Base-by-base conservation (phyloP, 2,797 vertebrate species). In the Dromococcyx pavoninus region DNA sequence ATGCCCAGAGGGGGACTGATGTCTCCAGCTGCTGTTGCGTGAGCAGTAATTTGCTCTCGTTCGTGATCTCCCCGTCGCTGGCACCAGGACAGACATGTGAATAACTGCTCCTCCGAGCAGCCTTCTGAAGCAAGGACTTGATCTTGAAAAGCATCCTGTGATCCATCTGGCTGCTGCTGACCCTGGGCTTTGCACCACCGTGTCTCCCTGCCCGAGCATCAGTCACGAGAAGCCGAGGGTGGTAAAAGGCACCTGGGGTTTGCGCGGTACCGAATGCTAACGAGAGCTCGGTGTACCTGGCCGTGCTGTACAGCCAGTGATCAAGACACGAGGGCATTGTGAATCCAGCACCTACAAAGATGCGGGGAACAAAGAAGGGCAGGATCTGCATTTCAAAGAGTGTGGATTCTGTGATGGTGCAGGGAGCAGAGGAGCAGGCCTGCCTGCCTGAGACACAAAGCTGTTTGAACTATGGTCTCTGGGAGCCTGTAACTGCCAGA, bases 291-390 rank as follows among this genome's bases (percentile, higher is more conserved):
- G 51, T 3, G 10, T 75, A 75, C 72, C 13, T 23, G 72, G 86
- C 5, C 15, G 73, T 1, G 21, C 21, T 39, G 83, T 54, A 25
- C 46, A 90, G 75, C 74, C 70, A n/a, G 69, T 3, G 87, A 90
- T 79, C 72, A 57, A 73, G 89, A 21, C 4, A 27, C n/a, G 7
- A 89, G 73, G 70, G 82, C 27, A 18, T 37, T 90, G 93, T 77
- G 91, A 97, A 96, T 62, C 74, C 27, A 3, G 30, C 16, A 16
- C 91, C 92, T 91, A 93, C 86, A 92, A 54, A 97, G 95, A 21
- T 33, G 82, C 10, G 10, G 61, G 90, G 91, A 91, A 65, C 89
- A 89, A 81, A 95, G 67, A 61, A 0, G 75, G 90, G 77, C 88
- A 94, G 64, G 74, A 95, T 93, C 91, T 86, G 65, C 44, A 80